Base-by-base conservation (phyloP, 2,113 vertebrate genomes). In the Gymnarchus niloticus region DNA sequence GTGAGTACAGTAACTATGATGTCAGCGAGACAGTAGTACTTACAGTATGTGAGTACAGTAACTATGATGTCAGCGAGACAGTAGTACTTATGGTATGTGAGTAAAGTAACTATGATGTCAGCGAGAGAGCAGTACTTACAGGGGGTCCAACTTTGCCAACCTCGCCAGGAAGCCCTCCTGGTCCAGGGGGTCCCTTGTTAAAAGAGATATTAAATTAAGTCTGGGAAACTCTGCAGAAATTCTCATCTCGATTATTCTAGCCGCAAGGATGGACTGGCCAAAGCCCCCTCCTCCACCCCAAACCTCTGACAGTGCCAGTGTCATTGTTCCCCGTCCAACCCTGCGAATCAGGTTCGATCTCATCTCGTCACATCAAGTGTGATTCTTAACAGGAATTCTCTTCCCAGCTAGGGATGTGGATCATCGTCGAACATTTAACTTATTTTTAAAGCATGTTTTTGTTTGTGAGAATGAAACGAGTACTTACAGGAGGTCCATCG, bases 121-220 rank as follows among this genome's bases (percentile, higher is more conserved):
- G 19, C 46, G 21, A 48, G 44, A 48, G 25, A 19, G 44, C 6
- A 46, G 1, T 95, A 98, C 98, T 99, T 88, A 99, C 98, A 88
- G 88, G 87, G 17, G 93, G 91, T 87, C 98, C 98, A 83, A 89
- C 92, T 91, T 93, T 97, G 85, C 98, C 98, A 88, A 96, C 88
- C 91, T 97, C 96, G 87, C 98, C 98, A 0, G 91, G 94, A 93
- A 99, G 97, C 87, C 98, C 98, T 91, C 95, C 93, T 90, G 96
- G 93, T 86, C 98, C 98, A 28, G 95, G 94, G 88, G 94, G 92
- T 86, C 98, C 98, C 98, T 99, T 81, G 85, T 90, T 49, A 89
- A 52, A 89, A 93, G 59, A 78, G 25, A 90, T 7, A 90, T 84
- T 83, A 23, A 56, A 41, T 54, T 44, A 48, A 51, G 86, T n/a